These are phyloP conservation scores for Connochaetes taurinus DNA, from an alignment of 2,113 vertebrate genomes.

Conservation along the genomic window DNA sequence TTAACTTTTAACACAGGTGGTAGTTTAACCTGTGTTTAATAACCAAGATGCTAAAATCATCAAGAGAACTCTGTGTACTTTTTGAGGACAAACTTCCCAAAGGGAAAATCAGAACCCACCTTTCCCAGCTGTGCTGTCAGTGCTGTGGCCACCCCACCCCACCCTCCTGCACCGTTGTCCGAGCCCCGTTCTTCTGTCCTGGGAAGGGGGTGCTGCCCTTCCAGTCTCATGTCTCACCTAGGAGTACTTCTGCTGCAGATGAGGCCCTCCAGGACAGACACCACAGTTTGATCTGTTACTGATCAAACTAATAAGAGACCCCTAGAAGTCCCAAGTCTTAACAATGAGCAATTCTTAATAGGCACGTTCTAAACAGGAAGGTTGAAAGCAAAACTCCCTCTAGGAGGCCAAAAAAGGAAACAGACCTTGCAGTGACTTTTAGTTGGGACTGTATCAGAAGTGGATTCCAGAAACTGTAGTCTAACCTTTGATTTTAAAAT, in stretches of 20 bases:
- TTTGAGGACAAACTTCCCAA: not conserved
- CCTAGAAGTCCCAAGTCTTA: no score
- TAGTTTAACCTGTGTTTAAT: not conserved
- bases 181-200: not conserved
- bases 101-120: not conserved
- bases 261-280: not conserved
- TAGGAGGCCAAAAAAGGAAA: not conserved
- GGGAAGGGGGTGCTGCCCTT: fast-evolving
- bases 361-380: fast-evolving
- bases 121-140: not conserved
- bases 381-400: not conserved
- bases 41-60: not conserved
- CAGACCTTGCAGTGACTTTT: not conserved
- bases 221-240: not conserved
- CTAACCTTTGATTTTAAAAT: not conserved
- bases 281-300: not conserved
- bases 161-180: not conserved
- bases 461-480: not conserved
- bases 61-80: not conserved
- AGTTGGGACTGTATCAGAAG: not conserved
- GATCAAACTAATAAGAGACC: not conserved
- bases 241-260: not conserved
- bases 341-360: not conserved
- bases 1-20: not conserved
- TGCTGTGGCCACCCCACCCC: not conserved